These are phyloP conservation scores for Parazoanthus darwini DNA, from an alignment of 92 coral and sea anemone species.

Conservation along the genomic window DNA sequence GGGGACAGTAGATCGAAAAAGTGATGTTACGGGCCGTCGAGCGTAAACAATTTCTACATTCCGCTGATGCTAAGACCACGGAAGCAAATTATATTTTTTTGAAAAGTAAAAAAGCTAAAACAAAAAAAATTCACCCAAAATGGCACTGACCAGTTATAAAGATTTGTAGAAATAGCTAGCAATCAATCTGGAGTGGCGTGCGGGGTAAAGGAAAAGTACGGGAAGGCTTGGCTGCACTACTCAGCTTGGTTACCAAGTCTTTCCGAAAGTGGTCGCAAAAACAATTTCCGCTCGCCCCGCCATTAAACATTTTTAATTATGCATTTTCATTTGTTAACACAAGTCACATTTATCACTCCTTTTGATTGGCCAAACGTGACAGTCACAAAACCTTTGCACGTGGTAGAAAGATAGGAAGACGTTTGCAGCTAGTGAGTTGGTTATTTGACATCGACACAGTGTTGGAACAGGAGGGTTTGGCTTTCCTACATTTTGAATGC, in stretches of 20 bases:
- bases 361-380: slow-evolving; percentile 12
- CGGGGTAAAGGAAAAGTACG: too few species aligned
- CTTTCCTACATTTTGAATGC: slow-evolving; percentile 22
- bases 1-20: slow-evolving; percentile 33
- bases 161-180: slow-evolving; percentile 37
- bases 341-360: slow-evolving; percentile 6
- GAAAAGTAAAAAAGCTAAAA: slow-evolving; percentile 37
- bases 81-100: slow-evolving; percentile 37
- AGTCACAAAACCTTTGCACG: slow-evolving; percentile 12
- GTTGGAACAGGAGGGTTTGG: slow-evolving; percentile 8
- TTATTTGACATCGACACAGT: slow-evolving; percentile 12
- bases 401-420: not conserved
- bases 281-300: not conserved
- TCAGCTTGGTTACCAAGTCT: not conserved
- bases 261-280: slow-evolving; percentile 4
- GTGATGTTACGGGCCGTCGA: slow-evolving; percentile 34
- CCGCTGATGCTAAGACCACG: slow-evolving; percentile 37
- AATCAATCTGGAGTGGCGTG: not conserved
- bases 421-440: slow-evolving; percentile 11
- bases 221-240: not conserved
- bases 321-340: slow-evolving; percentile 22
- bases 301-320: not conserved
- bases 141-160: slow-evolving; percentile 28
- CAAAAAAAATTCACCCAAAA: slow-evolving; percentile 32
- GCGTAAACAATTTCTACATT: slow-evolving; percentile 33